Base-by-base conservation (phyloP, 2,888 invertebrate species). In the Orchesella flavescens region DNA sequence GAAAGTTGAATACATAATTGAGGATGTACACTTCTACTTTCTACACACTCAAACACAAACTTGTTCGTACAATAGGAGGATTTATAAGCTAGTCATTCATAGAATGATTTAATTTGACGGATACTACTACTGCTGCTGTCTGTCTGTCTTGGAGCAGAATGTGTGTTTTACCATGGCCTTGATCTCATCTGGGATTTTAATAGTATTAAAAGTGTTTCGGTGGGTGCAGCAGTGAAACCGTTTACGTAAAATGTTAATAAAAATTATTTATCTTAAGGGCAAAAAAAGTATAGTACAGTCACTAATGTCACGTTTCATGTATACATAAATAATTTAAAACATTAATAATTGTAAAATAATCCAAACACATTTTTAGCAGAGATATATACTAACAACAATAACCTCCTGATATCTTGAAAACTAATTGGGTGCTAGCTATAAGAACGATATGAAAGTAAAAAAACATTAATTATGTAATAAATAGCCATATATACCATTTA, bases 171-270 rank as follows among this genome's bases (percentile, higher is more conserved):
- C n/a, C 17, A 59, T 59, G 17, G 59, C 59, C 59, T 59, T 59
- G 59, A 59, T 59, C n/a, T 59, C 59, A 21, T 17, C 19, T 59
- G 59, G 59, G 19, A 59, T 59, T 19, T 3, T 59, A 21, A 59
- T n/a, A n/a, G 49, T 49, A 49, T 49, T 12, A 49, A 49, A n/a
- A 49, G 2, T 49, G 49, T 3, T 12, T n/a, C 49, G 15, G 49
- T 2, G n/a, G 49, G n/a, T 49, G 34, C 34, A 34, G 34, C 34
- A 34, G 7, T 34, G 34, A 2, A 34, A 34, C 34, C 34, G 34
- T 34, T 34, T 2, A 34, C 34, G 34, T 34, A 34, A 4, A 34
- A 34, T 34, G n/a, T n/a, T 53, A 53, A 12, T 53, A 53, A n/a
- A 53, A n/a, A 13, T 3, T 13, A 12, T 53, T 5, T 53, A 13